Base-by-base conservation (phyloP, 2,888 invertebrate species). In the Timandra comae region DNA sequence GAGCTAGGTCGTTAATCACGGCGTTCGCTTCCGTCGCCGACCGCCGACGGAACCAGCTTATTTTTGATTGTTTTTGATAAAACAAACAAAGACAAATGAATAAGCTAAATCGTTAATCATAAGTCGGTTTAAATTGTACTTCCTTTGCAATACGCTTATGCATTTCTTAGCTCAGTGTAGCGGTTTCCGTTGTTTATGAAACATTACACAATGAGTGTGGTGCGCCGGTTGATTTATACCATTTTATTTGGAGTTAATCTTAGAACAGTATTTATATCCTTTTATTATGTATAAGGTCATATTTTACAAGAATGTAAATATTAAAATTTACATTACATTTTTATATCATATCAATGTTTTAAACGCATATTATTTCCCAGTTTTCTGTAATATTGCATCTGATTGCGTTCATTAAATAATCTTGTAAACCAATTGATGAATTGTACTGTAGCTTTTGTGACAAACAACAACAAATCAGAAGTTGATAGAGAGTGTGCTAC, bases 21-120 rank as follows among this genome's bases (percentile, higher is more conserved):
- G 61, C 52, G 58, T 50, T 59, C 57, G 61, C 61, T 75, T 72
- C 76, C 73, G 76, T 72, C 73, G 62, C 61, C 57, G 60, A 52
- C 63, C 61, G 56, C 49, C 63, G 61, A 67, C 75, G 78, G 75
- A 73, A 78, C 67, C 61, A 66, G 65, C 74, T 78, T 77, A 77
- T 72, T 81, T 80, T 69, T 72, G 74, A 81, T 82, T 80, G 80
- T 81, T 82, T 84, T 76, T 78, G 74, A 81, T 80, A 79, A 79
- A 75, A 74, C 67, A 76, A 72, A 77, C 78, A 74, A 70, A 73
- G 69, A 75, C 70, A 66, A 71, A 75, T 72, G 66, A 75, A 74
- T 70, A 71, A 65, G 59, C 56, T 42, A 57, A 64, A 69, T 70
- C 73, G 68, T 78, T 76, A 70, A 73, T 79, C 73, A 72, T 69